A percentile compares a stretch with the other conserved stretches of the same genome.
These are phyloP conservation scores for Martes martes DNA, from an alignment of 2,113 vertebrate species.

Conservation along the genomic window DNA sequence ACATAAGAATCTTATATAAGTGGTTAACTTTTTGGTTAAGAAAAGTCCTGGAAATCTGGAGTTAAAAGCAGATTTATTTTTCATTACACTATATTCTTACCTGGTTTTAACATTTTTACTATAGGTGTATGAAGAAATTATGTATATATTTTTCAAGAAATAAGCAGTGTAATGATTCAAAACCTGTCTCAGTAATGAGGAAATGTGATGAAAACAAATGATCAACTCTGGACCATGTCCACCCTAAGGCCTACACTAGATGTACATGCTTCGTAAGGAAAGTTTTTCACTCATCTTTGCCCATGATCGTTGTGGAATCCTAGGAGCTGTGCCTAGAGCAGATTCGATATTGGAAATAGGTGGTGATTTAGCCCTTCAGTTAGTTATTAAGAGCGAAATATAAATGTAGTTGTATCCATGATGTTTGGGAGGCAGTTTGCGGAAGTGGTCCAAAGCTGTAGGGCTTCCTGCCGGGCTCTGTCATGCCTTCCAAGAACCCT, in stretches of 20 bases:
- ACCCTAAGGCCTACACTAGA: not conserved
- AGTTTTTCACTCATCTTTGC: not conserved
- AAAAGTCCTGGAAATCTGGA: not conserved
- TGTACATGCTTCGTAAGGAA: not conserved
- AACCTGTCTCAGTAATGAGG: not conserved
- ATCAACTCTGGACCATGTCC: not conserved
- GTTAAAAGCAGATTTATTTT: not conserved
- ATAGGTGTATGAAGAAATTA: not conserved
- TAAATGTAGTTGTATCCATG: not conserved
- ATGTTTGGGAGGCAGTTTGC: not conserved
- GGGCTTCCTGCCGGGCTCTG: not conserved
- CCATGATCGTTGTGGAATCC: not conserved
- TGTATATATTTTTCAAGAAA: not conserved
- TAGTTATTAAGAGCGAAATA: not conserved
- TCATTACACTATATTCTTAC: not conserved
- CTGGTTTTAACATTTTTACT: not conserved
- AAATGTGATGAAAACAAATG: not conserved
- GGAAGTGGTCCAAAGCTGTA: not conserved
- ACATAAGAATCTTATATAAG: accelerated
- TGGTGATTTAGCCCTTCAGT: not conserved
- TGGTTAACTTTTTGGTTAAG: not conserved
- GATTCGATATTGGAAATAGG: not conserved
- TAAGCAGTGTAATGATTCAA: not conserved
- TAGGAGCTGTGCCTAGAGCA: not conserved
- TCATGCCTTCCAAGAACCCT: conserved; percentile 16